Evolutionary conservation across 2,113 vertebrate genomes (phyloP), one percentile per base, ranked within the genome.

Genomic region (Sphaerodactylus townsendi): DNA sequence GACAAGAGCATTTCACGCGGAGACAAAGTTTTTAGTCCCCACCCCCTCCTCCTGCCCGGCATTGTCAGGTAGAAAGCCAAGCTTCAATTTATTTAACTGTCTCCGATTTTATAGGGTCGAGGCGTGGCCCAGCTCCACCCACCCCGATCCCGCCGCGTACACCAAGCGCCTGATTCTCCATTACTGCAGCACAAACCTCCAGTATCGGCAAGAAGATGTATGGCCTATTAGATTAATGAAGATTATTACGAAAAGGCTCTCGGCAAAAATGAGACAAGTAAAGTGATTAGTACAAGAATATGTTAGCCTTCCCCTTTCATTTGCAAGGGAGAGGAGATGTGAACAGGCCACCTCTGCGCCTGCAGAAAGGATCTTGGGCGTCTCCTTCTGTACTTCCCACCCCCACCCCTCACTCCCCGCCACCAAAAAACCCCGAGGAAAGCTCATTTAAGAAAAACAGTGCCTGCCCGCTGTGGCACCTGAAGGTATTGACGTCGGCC

Each of bases 281-380:
- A 84, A 77, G n/a, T 69, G 82, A 84, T 84, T 77, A 59, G 81
- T 66, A 66, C 72, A 37, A 65, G 75, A 59, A 66, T 83, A 75
- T 69, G 74, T 30, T 72, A 37, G 53, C 83, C 41, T 78, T 71
- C 53, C 35, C 50, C n/a, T 62, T 64, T 72, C n/a, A 62, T 78
- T 46, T 30, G 48, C 30, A 64, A 71, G 19, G 50, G 21, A 64
- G 53, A 23, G 21, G 28, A 33, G 35, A 46, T 46, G 30, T 35
- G 44, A 79, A 78, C 66, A 64, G 50, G 59, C 41, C 3, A 35
- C 53, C 66, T 64, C 68, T 71, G n/a, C 46, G 28, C 37, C 10
- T 28, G 6, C 28, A 48, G 21, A 59, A 44, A 44, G 13, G 33
- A 50, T 78, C 35, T 35, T 44, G 8, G 44, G 44, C 44, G 37